A percentile compares a stretch with the other conserved stretches of the same genome.
phyloP scores from a whole-genome alignment of 2,113 vertebrate species.

The Aegithalos caudatus region DNA sequence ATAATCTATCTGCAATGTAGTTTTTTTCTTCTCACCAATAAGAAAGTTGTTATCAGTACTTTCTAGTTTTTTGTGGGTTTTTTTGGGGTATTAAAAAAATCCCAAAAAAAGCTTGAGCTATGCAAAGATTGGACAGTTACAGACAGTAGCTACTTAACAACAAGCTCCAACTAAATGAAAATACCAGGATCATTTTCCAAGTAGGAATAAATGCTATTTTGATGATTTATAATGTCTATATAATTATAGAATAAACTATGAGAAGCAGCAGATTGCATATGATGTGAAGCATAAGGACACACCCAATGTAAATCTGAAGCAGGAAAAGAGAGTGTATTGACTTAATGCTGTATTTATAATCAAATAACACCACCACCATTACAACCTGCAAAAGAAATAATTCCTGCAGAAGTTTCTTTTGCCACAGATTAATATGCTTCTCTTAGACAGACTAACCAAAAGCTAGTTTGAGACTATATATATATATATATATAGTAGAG shows the following conservation, averaged over 20 bases:
- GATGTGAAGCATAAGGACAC: not conserved
- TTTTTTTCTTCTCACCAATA: not conserved
- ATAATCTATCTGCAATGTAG: not conserved
- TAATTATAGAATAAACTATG: not conserved
- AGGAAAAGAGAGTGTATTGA: not conserved
- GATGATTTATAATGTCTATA: not conserved
- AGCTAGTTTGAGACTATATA: not conserved
- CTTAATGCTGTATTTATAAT: not conserved
- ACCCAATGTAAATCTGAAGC: not conserved
- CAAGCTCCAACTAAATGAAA: not conserved
- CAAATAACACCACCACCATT: not conserved
- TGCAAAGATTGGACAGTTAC: not conserved
- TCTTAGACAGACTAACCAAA: not conserved
- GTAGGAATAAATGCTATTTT: not conserved
- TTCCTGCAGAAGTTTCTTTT: not conserved
- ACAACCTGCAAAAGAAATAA: not conserved
- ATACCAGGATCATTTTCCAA: not conserved
- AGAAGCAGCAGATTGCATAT: not conserved
- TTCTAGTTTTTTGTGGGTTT: not conserved
- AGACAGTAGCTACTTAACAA: not conserved
- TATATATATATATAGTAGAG: rapidly evolving
- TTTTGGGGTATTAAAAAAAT: not conserved
- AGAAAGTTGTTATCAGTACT: not conserved
- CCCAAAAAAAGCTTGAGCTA: not conserved
- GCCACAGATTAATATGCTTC: not conserved